Base-by-base conservation (phyloP, 2,888 invertebrate species). In the Stegophylla sp. region DNA sequence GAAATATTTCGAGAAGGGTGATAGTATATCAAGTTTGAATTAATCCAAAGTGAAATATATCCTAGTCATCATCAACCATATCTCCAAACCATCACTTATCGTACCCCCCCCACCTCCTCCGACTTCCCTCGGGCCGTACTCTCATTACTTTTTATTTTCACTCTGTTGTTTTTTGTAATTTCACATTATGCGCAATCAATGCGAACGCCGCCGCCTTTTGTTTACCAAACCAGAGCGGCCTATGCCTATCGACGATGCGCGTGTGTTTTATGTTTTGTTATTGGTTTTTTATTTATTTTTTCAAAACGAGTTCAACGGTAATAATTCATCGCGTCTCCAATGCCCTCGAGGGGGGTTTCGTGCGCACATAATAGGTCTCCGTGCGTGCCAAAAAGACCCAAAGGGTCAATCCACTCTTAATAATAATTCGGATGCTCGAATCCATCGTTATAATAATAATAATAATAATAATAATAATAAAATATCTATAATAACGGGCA, bases 301-400 rank as follows among this genome's bases (percentile, higher is more conserved):
- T 45, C n/a, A 73, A 74, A 74, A 74, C 74, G 28, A 63, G 74
- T 74, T 74, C 74, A 63, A n/a, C 45, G 74, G 51, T 75, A 75
- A 64, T 75, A 63, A 75, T 63, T 75, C 74, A 74, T 63, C 10
- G 61, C 61, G 73, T 73, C 69, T 73, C 45, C 45, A 5, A 5
- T 73, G 74, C 48, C 63, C 51, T 17, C 74, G 23, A 75, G 74
- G 51, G 74, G 51, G 74, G 20, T 75, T 75, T 74, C 63, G 63
- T 75, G 74, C n/a, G n/a, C 74, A 41, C 17, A 75, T 74, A 74
- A 63, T 75, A 51, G 63, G 48, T 63, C 23, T 75, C 34, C 4
- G 74, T n/a, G 48, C 43, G 74, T 69, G 77, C 77, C 77, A 77
- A 77, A 77, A 77, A 77, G 28, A 69, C 69, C 69, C 56, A 61